Conservation (phyloP, 2,888 invertebrate genomes). For the Galeopsomyia nigrocyanea region DNA sequence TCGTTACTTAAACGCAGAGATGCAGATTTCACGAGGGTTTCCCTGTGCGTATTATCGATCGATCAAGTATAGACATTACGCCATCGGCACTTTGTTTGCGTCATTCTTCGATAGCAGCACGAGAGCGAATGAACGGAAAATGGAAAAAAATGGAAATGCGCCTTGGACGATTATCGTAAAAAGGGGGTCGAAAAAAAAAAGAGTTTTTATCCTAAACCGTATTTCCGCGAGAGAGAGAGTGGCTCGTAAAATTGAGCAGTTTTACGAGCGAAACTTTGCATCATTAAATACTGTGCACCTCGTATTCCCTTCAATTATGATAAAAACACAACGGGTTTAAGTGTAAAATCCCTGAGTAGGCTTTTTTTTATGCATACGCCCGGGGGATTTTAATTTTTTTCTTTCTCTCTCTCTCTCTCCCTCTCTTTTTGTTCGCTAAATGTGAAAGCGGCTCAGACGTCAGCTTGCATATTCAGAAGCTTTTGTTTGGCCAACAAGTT, state of each 20-base stretch:
- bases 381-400: too few relatives aligned
- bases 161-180: too few relatives aligned
- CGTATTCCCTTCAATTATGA: too few relatives aligned
- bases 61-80: not conserved
- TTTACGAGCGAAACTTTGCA: constrained; percentile 21
- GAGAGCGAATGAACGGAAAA: not conserved
- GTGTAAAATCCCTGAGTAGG: too few relatives aligned
- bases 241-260: constrained; percentile 19
- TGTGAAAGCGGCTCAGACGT: too few relatives aligned
- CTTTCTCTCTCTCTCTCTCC: too few relatives aligned
- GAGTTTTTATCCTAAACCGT: constrained; percentile 5
- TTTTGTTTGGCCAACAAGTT: too few relatives aligned
- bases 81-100: constrained; percentile 3
- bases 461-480: too few relatives aligned
- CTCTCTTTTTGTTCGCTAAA: too few relatives aligned
- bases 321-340: too few relatives aligned
- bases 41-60: not conserved
- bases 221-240: not conserved
- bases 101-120: not conserved
- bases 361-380: too few relatives aligned
- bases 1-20: not conserved
- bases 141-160: not conserved
- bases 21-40: not conserved
- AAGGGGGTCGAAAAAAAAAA: not conserved
- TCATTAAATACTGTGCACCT: constrained; percentile 3